phyloP scores from a whole-genome alignment of 2,888 invertebrate species.

The Bedellia somnulentella region DNA sequence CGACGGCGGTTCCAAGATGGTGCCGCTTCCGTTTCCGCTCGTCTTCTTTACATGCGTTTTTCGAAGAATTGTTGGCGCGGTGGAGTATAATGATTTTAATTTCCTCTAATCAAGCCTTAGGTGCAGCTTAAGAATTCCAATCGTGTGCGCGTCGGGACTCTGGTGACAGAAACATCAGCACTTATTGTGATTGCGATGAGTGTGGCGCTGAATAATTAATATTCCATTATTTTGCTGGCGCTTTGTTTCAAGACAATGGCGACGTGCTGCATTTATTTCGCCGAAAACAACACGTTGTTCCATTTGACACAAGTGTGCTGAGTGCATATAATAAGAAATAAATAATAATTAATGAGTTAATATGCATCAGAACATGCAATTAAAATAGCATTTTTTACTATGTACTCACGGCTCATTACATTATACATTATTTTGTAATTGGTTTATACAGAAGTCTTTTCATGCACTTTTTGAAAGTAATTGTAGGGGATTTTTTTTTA shows the following conservation, averaged over 20 bases:
- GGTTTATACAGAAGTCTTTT: too few species aligned
- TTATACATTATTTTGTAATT: too few species aligned
- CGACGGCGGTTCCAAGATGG: slow-evolving; percentile 61
- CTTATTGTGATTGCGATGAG: slow-evolving; percentile 61
- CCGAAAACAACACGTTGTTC: too few species aligned
- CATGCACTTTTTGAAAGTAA: too few species aligned
- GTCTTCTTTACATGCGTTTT: slow-evolving; percentile 57
- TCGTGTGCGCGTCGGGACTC: slow-evolving; percentile 40
- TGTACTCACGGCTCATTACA: too few species aligned
- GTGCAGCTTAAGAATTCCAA: slow-evolving; percentile 60
- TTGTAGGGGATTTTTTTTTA: too few species aligned
- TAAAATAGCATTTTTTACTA: too few species aligned
- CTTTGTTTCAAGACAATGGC: slow-evolving; percentile 48
- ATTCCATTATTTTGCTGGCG: slow-evolving; percentile 50
- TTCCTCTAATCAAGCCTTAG: slow-evolving; percentile 61
- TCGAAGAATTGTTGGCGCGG: slow-evolving; percentile 51
- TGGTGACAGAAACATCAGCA: slow-evolving; percentile 60
- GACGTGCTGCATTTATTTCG: slow-evolving; percentile 21
- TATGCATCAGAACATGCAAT: too few species aligned
- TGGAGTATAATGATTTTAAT: slow-evolving; percentile 60
- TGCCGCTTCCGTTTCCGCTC: slow-evolving; percentile 60
- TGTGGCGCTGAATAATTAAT: slow-evolving; percentile 61
- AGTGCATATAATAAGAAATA: too few species aligned
- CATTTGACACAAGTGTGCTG: too few species aligned
- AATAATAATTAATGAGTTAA: slow-evolving; percentile 45